A percentile compares a stretch with the other conserved stretches of the same genome.
Conservation (phyloP, 2,797 vertebrate species). For the Hypotaenidia okinawae region DNA sequence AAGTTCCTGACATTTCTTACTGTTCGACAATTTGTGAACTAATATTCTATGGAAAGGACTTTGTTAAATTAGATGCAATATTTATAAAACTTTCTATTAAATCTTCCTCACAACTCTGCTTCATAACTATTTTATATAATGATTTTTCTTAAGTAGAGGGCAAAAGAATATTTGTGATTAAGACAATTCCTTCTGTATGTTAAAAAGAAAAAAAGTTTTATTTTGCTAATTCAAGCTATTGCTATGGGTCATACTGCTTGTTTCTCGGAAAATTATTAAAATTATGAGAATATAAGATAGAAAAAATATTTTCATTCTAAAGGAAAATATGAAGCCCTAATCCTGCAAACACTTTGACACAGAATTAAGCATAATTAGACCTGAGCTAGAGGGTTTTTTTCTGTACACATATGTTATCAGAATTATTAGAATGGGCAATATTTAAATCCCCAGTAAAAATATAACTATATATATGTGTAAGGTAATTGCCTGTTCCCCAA, state of each 20-base stretch:
- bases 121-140: background rate
- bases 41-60: background rate
- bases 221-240: background rate
- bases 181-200: background rate
- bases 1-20: background rate
- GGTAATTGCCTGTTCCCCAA: background rate
- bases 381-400: background rate
- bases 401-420: background rate
- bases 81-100: background rate
- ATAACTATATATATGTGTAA: background rate
- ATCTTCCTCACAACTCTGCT: background rate
- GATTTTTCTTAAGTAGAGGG: fast-evolving
- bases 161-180: background rate
- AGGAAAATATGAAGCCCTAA: background rate
- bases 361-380: background rate
- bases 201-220: background rate
- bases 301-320: background rate
- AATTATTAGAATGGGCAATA: background rate
- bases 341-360: background rate
- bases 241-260: background rate
- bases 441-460: background rate
- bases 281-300: background rate
- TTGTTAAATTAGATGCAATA: background rate
- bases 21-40: background rate
- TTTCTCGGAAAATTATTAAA: background rate